Conservation (phyloP, 2,113 vertebrate species). For the Pithys albifrons region DNA sequence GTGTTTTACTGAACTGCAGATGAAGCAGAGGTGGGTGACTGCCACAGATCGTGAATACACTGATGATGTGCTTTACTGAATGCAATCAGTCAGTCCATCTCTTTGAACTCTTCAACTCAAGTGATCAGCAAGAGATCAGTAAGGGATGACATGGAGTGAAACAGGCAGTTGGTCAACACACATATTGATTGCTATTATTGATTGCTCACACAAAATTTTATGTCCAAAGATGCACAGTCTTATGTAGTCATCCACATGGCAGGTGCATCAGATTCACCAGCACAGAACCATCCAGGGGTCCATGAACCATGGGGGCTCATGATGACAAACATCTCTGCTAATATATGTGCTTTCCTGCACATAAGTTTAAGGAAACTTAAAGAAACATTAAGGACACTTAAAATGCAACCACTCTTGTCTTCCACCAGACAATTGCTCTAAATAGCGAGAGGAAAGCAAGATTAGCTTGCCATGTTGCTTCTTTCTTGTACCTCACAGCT, state of each 20-base stretch:
- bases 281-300: accelerated
- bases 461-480: neutral
- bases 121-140: neutral
- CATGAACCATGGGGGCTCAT: neutral
- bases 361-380: neutral
- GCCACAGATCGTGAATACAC: accelerated
- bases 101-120: neutral
- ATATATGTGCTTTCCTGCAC: neutral
- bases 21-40: accelerated
- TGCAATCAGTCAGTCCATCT: accelerated
- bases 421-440: neutral
- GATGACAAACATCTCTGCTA: neutral
- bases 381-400: neutral
- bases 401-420: neutral
- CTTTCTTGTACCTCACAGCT: neutral
- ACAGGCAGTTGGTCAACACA: neutral
- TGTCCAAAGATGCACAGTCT: neutral
- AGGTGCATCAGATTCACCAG: neutral
- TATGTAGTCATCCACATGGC: neutral
- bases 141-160: accelerated
- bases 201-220: neutral
- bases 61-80: neutral
- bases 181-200: accelerated
- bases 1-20: neutral
- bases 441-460: neutral